These are phyloP conservation scores for Orthosia gracilis DNA, from an alignment of 2,888 invertebrate genomes.

Conservation along the genomic window DNA sequence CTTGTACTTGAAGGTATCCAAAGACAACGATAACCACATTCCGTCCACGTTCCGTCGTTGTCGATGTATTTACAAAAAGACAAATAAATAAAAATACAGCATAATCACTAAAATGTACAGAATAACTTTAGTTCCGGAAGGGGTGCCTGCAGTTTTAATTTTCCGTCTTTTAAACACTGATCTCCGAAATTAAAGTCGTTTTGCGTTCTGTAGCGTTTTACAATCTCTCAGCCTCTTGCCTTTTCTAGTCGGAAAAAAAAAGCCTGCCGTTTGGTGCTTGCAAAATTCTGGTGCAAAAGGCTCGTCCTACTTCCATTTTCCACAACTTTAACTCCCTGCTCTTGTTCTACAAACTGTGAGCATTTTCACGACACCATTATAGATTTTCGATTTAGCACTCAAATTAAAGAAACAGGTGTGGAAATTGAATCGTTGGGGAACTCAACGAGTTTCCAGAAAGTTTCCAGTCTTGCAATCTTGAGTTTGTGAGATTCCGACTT, in stretches of 20 bases:
- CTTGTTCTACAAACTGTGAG: constrained; percentile 19
- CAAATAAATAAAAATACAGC: too few species aligned
- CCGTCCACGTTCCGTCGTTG: too few species aligned
- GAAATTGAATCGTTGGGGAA: constrained; percentile 59
- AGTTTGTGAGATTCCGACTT: constrained; percentile 54
- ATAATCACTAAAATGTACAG: neutral
- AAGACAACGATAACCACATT: neutral
- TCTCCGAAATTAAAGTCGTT: too few species aligned
- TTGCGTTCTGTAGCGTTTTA: too few species aligned
- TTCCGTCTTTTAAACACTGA: too few species aligned
- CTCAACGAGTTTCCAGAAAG: constrained; percentile 51
- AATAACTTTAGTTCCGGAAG: neutral
- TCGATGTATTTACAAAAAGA: too few species aligned
- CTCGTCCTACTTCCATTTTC: neutral
- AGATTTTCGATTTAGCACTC: constrained; percentile 62
- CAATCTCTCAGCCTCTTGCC: too few species aligned
- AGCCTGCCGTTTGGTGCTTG: neutral
- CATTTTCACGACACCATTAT: constrained; percentile 43
- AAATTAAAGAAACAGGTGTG: constrained; percentile 65
- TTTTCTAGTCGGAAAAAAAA: neutral
- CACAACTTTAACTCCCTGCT: constrained; percentile 2
- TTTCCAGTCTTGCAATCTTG: constrained; percentile 62
- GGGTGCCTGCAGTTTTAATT: too few species aligned
- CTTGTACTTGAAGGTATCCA: neutral
- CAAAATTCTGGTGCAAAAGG: neutral